Base-by-base conservation (phyloP, 2,888 invertebrate species). In the Drosophila fungiperda region DNA sequence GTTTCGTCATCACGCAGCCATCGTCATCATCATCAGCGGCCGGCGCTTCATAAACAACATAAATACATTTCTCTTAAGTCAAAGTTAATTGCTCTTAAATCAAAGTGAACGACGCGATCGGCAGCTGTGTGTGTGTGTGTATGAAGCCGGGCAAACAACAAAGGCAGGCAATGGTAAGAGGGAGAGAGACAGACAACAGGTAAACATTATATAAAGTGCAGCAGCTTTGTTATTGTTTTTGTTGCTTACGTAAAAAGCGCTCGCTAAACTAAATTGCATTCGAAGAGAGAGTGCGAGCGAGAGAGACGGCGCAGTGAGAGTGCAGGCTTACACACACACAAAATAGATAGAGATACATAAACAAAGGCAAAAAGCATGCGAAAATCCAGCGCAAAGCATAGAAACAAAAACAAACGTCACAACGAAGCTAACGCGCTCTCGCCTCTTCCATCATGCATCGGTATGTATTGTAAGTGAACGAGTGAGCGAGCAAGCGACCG, bases 81-180 rank as follows among this genome's bases (percentile, higher is more conserved):
- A 89, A 83, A 73, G 79, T 73, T 86, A 90, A 88, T 86, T 76
- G 83, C 86, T 90, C 90, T 86, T 86, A 86, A 90, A 86, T 88
- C 90, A 86, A 86, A 78, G 78, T 57, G 70, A 80, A 74, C 70
- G 70, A 73, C 68, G 70, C 73, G 90, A 85, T 87, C 85, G 81
- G 62, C 53, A 35, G 67, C 42, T 63, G 73, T 49, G 42, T 32
- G 32, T 67, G 64, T 78, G 29, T 52, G 33, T 53, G n/a, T 29
- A 38, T 62, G 66, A 48, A 53, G 70, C 76, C 75, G 76, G 63
- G 52, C 32, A 38, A 72, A 76, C 76, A 76, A 76, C 79, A 78
- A 78, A 62, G 79, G 33, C 23, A n/a, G 35, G 32, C 58, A 57
- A 69, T 45, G 65, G 78, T 61, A 65, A 62, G 63, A 60, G 66